Conservation (phyloP, 2,888 invertebrate genomes). For the Pterobdella sp. region DNA sequence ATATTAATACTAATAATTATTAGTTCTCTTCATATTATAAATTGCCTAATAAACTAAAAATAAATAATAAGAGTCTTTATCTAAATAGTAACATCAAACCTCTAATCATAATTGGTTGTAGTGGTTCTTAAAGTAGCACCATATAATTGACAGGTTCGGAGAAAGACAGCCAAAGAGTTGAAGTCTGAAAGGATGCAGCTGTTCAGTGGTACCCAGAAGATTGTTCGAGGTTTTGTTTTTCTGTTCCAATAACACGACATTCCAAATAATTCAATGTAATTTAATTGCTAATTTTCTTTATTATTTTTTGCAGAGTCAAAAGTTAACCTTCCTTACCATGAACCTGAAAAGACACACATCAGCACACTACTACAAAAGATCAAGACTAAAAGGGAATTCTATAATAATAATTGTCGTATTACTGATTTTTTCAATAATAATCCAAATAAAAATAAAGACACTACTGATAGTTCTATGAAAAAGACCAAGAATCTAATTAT, state of each 20-base stretch:
- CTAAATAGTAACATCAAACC: too few relatives aligned
- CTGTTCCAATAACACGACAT: not conserved
- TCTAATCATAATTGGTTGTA: not conserved
- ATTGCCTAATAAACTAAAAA: too few relatives aligned
- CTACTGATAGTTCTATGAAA: not conserved
- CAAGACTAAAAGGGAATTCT: constrained; percentile 40
- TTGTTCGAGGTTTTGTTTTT: not conserved
- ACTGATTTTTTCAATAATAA: too few relatives aligned
- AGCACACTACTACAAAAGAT: constrained; percentile 63
- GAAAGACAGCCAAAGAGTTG: constrained; percentile 11
- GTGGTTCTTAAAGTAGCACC: too few relatives aligned
- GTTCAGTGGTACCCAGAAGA: constrained; percentile 8
- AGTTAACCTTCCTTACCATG: constrained; percentile 75
- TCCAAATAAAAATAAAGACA: not conserved
- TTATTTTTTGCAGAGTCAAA: constrained; percentile 56
- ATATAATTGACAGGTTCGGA: not conserved
- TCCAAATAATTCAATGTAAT: not conserved
- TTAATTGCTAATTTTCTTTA: not conserved
- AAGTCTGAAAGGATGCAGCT: not conserved
- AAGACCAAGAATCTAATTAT: not conserved
- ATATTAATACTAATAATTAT: too few relatives aligned
- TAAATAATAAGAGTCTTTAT: too few relatives aligned
- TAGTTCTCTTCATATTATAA: too few relatives aligned
- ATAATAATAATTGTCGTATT: not conserved
- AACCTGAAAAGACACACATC: constrained; percentile 69